Percentiles rank a stretch among this genome's conserved stretches.
phyloP scores from a whole-genome alignment of 2,888 invertebrate species.

The Mylabris sibirica region DNA sequence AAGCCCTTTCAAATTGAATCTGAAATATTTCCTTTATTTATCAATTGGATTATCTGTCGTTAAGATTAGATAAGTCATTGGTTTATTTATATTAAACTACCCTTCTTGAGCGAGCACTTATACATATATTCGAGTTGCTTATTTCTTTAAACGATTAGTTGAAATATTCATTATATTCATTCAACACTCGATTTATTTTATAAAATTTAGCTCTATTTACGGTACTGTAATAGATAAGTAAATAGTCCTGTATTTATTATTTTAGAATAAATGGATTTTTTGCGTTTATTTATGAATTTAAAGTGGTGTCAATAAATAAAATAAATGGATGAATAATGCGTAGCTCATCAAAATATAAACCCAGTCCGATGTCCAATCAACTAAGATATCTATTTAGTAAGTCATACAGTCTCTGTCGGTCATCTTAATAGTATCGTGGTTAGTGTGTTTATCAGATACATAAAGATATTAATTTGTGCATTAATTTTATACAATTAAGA shows the following conservation, averaged over 20 bases:
- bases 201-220: not conserved
- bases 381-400: slow-evolving; percentile 12
- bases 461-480: not conserved
- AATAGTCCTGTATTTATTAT: not conserved
- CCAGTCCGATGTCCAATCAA: slow-evolving; percentile 10
- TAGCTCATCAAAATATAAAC: slow-evolving; percentile 9
- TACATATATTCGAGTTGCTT: not conserved
- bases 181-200: not conserved
- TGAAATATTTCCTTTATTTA: no score
- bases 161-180: not conserved
- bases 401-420: slow-evolving; percentile 21
- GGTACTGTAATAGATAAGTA: not conserved
- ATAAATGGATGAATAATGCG: slow-evolving; percentile 6
- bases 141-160: not conserved
- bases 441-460: slow-evolving; percentile 19
- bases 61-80: not conserved
- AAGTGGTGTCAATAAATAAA: not conserved
- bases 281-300: not conserved
- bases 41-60: not conserved
- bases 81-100: not conserved
- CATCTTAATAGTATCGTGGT: slow-evolving; percentile 24
- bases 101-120: no score
- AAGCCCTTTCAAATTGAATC: no score
- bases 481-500: not conserved
- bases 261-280: not conserved